Conservation (phyloP, 2,797 vertebrate genomes). For the Labroides dimidiatus region DNA sequence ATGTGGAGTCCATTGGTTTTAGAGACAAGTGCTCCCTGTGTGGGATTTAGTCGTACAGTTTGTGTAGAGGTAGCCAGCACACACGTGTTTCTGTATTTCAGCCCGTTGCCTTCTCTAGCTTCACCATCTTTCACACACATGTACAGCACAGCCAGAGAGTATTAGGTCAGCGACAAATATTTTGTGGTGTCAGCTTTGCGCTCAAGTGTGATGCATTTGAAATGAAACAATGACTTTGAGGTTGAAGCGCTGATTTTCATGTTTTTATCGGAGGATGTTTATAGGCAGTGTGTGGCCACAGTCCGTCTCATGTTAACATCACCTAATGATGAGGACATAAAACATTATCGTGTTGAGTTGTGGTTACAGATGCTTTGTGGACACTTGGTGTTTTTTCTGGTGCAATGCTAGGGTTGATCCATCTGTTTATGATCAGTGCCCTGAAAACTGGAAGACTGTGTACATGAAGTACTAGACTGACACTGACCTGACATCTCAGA, state of each 20-base stretch:
- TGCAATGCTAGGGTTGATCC: too few species aligned
- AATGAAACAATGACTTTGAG: constrained; percentile 15
- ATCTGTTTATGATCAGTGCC: not conserved
- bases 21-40: constrained; percentile 63
- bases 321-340: not conserved
- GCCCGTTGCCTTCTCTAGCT: constrained; percentile 27
- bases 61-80: constrained; percentile 56
- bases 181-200: constrained; percentile 25
- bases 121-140: constrained; percentile 57
- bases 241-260: constrained; percentile 11
- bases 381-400: too few species aligned
- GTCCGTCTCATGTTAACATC: not conserved
- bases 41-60: constrained; percentile 65
- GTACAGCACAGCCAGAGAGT: constrained; percentile 22
- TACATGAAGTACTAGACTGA: not conserved
- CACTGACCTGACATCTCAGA: not conserved
- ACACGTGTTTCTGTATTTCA: constrained; percentile 47
- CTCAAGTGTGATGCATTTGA: constrained; percentile 15
- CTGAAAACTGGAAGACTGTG: not conserved
- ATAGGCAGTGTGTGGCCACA: not conserved
- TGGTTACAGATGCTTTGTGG: not conserved
- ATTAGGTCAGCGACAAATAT: constrained; percentile 40
- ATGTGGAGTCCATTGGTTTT: constrained; percentile 70
- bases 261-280: constrained; percentile 8
- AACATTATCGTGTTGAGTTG: not conserved